Base-by-base conservation (phyloP, 2,113 vertebrate genomes). In the Ranitomeya variabilis region DNA sequence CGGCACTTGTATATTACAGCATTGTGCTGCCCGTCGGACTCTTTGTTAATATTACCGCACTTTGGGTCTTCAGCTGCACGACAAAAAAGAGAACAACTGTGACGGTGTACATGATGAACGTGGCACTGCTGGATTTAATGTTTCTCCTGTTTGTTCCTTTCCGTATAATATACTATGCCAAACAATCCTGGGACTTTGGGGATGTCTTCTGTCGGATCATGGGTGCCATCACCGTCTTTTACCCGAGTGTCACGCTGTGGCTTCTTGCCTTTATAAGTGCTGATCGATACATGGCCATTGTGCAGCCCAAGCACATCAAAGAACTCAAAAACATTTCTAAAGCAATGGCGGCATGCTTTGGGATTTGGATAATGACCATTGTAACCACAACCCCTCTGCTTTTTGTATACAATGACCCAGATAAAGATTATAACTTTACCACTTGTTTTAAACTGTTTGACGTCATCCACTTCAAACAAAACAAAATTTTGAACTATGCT, bases 61-160 rank as follows among this genome's bases (percentile, higher is more conserved):
- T 99, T 21, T 99, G 97, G 98, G 98, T 99, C 73, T 99, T 99
- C 92, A 96, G 97, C 81, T 96, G 98, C 85, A 98, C 96, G 87
- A 99, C 98, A 87, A 99, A 99, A 93, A 98, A 96, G 91, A 95
- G 95, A 92, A 99, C 95, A 90, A 98, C 97, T 0, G 96, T 99
- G 86, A 99, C 97, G 0, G 90, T 99, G 74, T 97, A 99, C 54
- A 99, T 99, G 98, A 97, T 98, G 91, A 99, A 99, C 0, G 97
- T 99, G 6, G 98, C 98, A 0, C 74, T 97, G 16, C 92, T 99
- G 79, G 98, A 99, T 91, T 93, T 99, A 6, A 77, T 96, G 74
- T 97, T 97, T 89, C 95, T 98, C 85, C 60, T 97, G 59, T 93
- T 95, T 26, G 92, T 99, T 55, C 98, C 98, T 74, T 99, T 99